These are phyloP conservation scores for Rhegmatorhina hoffmannsi DNA, from an alignment of 2,113 vertebrate genomes.

Conservation along the genomic window DNA sequence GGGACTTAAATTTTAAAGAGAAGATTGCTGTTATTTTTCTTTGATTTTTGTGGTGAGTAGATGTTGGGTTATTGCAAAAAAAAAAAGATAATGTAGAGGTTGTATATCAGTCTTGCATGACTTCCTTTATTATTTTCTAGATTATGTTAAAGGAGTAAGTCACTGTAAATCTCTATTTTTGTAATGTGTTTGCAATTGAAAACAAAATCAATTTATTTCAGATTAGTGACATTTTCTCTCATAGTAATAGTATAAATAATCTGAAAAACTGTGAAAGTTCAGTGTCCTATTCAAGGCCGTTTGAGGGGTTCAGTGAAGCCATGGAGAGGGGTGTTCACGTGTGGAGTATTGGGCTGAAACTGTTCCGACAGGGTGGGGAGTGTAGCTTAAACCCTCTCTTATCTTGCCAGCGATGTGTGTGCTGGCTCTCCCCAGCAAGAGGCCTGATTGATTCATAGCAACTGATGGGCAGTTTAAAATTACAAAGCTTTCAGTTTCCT, in stretches of 20 bases:
- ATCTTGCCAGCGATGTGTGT: neutral
- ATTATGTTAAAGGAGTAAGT: neutral
- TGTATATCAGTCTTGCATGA: neutral
- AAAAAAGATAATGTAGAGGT: neutral
- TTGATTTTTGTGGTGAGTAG: neutral
- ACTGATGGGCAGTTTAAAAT: slow-evolving; percentile 24
- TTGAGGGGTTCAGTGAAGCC: neutral
- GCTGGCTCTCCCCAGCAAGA: neutral
- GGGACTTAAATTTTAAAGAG: neutral
- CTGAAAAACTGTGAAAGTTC: neutral
- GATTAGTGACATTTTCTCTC: neutral
- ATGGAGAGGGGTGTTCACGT: neutral
- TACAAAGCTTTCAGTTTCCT: slow-evolving; percentile 41
- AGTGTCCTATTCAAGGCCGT: neutral
- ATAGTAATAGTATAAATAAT: neutral
- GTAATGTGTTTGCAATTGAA: neutral
- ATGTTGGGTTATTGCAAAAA: neutral
- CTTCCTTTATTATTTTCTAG: neutral
- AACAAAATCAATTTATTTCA: neutral
- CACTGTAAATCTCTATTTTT: neutral
- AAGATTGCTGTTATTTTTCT: neutral
- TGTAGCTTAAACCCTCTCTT: neutral
- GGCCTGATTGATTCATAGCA: slow-evolving; percentile 22
- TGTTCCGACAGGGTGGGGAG: neutral
- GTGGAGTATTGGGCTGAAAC: neutral